Percentiles rank a stretch among this genome's conserved stretches.
Conservation (phyloP, 2,797 vertebrate species). For the Ateles fusciceps region DNA sequence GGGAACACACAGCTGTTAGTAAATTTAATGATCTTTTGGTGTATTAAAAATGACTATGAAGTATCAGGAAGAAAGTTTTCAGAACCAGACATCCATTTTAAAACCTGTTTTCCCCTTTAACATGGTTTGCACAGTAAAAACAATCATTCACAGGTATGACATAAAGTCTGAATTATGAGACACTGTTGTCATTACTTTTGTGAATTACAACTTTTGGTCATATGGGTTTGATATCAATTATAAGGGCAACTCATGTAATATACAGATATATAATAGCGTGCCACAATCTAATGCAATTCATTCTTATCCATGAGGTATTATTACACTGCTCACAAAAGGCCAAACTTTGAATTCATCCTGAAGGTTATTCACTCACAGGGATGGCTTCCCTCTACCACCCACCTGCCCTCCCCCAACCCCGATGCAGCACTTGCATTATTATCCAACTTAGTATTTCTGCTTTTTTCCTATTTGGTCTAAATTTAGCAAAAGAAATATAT, state of each 20-base stretch:
- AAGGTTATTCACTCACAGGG: conserved; percentile 63
- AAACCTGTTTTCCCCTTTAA: conserved; percentile 53
- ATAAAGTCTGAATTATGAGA: conserved; percentile 78
- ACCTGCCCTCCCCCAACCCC: neutral
- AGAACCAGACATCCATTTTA: neutral
- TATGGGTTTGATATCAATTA: conserved; percentile 73
- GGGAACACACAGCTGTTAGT: neutral
- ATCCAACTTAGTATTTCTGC: neutral
- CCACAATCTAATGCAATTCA: conserved; percentile 36
- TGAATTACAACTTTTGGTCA: conserved; percentile 80
- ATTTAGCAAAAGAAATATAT: neutral
- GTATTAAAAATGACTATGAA: neutral
- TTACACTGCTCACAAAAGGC: conserved; percentile 50
- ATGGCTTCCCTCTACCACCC: too few species aligned
- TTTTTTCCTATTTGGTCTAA: neutral
- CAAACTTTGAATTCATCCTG: conserved; percentile 58
- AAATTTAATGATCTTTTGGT: neutral
- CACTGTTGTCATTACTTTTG: conserved; percentile 75
- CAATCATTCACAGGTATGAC: conserved; percentile 74
- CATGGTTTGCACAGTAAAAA: conserved; percentile 63
- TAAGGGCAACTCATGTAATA: conserved; percentile 68
- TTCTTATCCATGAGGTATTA: conserved; percentile 37
- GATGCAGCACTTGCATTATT: neutral
- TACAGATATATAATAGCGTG: conserved; percentile 60
- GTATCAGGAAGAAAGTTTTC: neutral